Evolutionary conservation across 2,888 invertebrate species (phyloP), one percentile per base, ranked within the genome.

Genomic region (Galerucella nymphaeae): DNA sequence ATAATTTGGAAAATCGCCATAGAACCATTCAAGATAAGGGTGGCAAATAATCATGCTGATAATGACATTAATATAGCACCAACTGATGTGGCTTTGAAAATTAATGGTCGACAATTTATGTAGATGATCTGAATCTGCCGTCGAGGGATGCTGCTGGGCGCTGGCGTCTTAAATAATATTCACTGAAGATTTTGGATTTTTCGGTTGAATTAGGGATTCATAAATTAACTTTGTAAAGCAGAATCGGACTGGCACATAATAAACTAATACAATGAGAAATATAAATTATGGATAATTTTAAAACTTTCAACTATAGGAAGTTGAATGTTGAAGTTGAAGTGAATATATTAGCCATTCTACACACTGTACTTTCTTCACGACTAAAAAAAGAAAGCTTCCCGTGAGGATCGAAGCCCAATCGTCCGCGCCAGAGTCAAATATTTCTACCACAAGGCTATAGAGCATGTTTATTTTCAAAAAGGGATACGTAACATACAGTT

Each of bases 71-170:
- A 73, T 75, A 71, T 59, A 66, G 57, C 69, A 63, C 73, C 73
- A 75, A 58, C 68, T 70, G 75, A 71, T 70, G 71, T 38, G 50
- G 64, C 58, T 71, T 69, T 73, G 72, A 64, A 70, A 73, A 79
- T 76, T 76, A 79, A 79, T 79, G 71, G 76, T 55, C 67, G 55
- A 72, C 72, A 76, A 75, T 79, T 78, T 74, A 74, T 73, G 75
- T 74, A 77, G 75, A 79, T 78, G 76, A 76, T 73, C 70, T 66
- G 73, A 76, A 76, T 76, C 72, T 75, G 75, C 70, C 68, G 75
- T 67, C 68, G 48, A 70, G 62, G 74, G 71, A 66, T 61, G 66
- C 57, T 61, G 13, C 42, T 53, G 74, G 71, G 64, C 66, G 66
- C 57, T 61, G 13, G 61, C 59, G 64, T 72, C 58, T 72, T 57